These are phyloP conservation scores for Odocoileus virginianus DNA, from an alignment of 2,113 vertebrate genomes.

Conservation along the genomic window DNA sequence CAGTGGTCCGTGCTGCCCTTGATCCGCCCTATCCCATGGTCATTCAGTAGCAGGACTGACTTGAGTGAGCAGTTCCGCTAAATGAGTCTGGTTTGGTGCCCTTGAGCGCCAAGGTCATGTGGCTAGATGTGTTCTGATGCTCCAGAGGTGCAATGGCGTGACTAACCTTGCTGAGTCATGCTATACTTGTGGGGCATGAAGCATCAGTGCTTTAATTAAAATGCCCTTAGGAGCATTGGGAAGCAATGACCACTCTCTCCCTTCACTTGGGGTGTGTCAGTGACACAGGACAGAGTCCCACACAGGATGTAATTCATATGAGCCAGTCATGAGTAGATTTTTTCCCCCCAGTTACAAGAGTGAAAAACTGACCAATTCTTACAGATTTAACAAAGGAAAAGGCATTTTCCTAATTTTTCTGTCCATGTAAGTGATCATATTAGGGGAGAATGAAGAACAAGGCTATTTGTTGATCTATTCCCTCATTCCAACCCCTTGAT, in stretches of 20 bases:
- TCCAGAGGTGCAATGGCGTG: background rate
- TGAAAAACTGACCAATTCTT: background rate
- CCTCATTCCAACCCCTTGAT: background rate
- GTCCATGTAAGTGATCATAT: background rate
- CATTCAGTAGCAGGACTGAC: background rate
- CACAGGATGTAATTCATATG: background rate
- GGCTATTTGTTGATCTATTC: background rate
- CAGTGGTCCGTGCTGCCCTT: background rate
- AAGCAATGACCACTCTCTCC: background rate
- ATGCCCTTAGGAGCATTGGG: slow-evolving; percentile 20
- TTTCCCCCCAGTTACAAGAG: background rate
- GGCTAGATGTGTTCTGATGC: background rate
- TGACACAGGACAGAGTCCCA: background rate
- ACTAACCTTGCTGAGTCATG: slow-evolving; percentile 30
- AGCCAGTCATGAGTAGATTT: background rate
- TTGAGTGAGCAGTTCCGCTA: background rate
- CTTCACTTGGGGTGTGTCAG: background rate
- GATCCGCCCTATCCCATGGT: background rate
- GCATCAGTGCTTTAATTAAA: slow-evolving; percentile 30
- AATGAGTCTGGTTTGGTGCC: background rate
- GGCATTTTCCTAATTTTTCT: slow-evolving; percentile 9
- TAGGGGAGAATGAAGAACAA: background rate
- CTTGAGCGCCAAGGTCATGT: background rate
- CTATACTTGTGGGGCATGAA: background rate
- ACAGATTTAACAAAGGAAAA: background rate